phyloP scores from a whole-genome alignment of 2,888 invertebrate species.

The Bunonema sp. region DNA sequence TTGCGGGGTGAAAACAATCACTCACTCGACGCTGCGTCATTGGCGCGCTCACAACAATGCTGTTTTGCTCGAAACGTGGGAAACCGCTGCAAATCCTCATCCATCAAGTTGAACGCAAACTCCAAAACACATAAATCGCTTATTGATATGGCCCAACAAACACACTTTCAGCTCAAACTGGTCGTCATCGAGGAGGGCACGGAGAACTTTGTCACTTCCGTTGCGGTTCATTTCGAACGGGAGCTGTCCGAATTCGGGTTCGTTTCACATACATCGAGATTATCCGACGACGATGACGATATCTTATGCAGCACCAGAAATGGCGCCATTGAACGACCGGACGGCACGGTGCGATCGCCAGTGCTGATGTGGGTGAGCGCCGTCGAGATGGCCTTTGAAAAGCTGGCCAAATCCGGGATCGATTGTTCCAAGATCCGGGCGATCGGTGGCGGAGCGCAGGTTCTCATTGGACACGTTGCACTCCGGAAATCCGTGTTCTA shows the following conservation, averaged over 20 bases:
- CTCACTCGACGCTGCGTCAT: too few species aligned
- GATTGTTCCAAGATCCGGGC: slow-evolving; percentile 67
- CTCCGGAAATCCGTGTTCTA: slow-evolving; percentile 45
- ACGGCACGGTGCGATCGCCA: slow-evolving; percentile 52
- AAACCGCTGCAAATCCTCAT: too few species aligned
- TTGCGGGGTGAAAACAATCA: too few species aligned
- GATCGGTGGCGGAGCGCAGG: slow-evolving; percentile 80
- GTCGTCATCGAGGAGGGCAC: slow-evolving; percentile 63
- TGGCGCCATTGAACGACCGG: slow-evolving; percentile 42
- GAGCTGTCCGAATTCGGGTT: slow-evolving; percentile 82
- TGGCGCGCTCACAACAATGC: too few species aligned
- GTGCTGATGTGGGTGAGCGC: slow-evolving; percentile 88
- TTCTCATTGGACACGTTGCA: slow-evolving; percentile 45
- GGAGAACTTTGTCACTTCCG: slow-evolving; percentile 61
- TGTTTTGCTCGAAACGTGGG: too few species aligned
- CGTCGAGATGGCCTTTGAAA: slow-evolving; percentile 72
- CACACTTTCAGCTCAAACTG: slow-evolving; percentile 70
- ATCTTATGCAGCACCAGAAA: slow-evolving; percentile 40
- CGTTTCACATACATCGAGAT: slow-evolving; percentile 1
- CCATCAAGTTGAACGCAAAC: too few species aligned
- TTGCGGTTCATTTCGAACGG: slow-evolving; percentile 73
- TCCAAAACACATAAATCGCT: too few species aligned
- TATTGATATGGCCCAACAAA: too few species aligned
- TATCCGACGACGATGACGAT: too few species aligned
- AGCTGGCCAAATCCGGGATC: slow-evolving; percentile 58